phyloP scores from a whole-genome alignment of 2,888 invertebrate genomes.

The Microplitis deprimator region DNA sequence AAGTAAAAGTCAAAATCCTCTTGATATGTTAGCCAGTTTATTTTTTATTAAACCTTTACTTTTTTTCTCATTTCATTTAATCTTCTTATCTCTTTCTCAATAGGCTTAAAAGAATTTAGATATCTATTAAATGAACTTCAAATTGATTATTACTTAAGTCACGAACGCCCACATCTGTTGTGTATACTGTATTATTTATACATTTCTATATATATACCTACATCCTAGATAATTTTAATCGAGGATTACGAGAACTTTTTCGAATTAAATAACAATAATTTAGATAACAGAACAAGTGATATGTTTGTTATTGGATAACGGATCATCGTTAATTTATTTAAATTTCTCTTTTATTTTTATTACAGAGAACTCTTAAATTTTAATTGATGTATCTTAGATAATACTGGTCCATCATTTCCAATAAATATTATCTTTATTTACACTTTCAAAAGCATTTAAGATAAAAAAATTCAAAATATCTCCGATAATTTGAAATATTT shows the following conservation, averaged over 20 bases:
- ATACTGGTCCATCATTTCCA: too few species aligned
- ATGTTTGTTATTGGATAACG: slow-evolving; percentile 1
- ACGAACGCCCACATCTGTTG: slow-evolving; percentile 18
- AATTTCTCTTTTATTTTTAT: not conserved
- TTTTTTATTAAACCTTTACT: slow-evolving; percentile 25
- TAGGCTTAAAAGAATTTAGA: slow-evolving; percentile 48
- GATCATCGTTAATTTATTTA: not conserved
- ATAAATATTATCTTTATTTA: too few species aligned
- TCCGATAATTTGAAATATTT: not conserved
- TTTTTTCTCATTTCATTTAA: slow-evolving; percentile 42
- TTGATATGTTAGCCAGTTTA: slow-evolving; percentile 27
- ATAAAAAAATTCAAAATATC: not conserved
- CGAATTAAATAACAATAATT: not conserved
- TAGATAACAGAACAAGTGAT: not conserved
- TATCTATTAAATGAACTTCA: slow-evolving; percentile 49
- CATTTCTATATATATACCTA: not conserved
- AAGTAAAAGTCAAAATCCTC: slow-evolving; percentile 1
- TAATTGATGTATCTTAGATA: not conserved
- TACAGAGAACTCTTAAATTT: not conserved
- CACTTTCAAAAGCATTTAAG: too few species aligned
- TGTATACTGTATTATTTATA: not conserved
- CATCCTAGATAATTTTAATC: not conserved
- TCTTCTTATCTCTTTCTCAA: slow-evolving; percentile 53
- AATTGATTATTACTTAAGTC: slow-evolving; percentile 36
- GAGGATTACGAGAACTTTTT: not conserved